phyloP scores from a whole-genome alignment of 2,888 invertebrate species.

The Iphiclides podalirius region DNA sequence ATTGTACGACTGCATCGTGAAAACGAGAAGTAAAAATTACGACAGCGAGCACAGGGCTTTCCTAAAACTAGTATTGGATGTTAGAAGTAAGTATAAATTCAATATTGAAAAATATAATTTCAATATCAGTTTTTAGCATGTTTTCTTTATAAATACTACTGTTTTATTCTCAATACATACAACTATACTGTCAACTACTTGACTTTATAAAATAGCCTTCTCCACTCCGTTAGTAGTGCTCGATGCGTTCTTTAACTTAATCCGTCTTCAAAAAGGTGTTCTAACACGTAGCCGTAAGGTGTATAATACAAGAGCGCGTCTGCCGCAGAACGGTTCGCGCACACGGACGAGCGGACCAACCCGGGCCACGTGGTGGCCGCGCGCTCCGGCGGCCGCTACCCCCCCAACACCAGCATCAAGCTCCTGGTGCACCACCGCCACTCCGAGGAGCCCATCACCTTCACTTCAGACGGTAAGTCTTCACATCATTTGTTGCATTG shows the following conservation, averaged over 20 bases:
- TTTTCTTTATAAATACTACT: too few species aligned
- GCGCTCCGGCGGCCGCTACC: slow-evolving; percentile 89
- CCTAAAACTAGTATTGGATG: slow-evolving; percentile 88
- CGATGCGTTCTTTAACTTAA: too few species aligned
- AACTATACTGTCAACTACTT: too few species aligned
- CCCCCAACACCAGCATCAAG: slow-evolving; percentile 91
- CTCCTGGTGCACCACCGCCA: slow-evolving; percentile 86
- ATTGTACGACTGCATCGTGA: slow-evolving; percentile 87
- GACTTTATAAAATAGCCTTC: too few species aligned
- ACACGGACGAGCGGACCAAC: slow-evolving; percentile 89
- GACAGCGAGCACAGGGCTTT: slow-evolving; percentile 91
- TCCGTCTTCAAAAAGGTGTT: too few species aligned
- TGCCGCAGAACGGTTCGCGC: slow-evolving; percentile 83
- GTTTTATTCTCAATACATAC: too few species aligned
- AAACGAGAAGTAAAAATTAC: slow-evolving; percentile 82
- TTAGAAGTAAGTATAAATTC: slow-evolving; percentile 83
- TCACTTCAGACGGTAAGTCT: slow-evolving; percentile 94
- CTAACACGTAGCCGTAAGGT: too few species aligned
- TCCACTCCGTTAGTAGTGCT: too few species aligned
- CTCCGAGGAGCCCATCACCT: slow-evolving; percentile 85
- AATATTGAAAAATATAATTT: too few species aligned
- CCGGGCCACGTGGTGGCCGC: slow-evolving; percentile 94
- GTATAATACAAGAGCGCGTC: too few species aligned
- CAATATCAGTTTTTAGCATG: background rate
- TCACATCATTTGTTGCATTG: too few species aligned